Percentiles rank a stretch among this genome's conserved stretches.
These are phyloP conservation scores for Spicauda simplicius DNA, from an alignment of 2,888 invertebrate genomes.

Conservation along the genomic window DNA sequence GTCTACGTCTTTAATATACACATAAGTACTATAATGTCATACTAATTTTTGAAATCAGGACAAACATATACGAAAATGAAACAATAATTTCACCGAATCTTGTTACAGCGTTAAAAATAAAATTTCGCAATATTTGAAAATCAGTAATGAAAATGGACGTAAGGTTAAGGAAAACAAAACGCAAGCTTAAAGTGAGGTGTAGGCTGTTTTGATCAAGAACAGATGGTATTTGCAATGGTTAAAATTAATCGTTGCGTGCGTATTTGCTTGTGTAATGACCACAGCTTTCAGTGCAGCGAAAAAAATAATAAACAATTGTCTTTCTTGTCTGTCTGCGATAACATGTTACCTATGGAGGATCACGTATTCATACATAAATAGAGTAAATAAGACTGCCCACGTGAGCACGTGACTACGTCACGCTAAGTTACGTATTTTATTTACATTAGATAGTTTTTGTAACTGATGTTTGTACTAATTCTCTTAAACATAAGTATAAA, in stretches of 20 bases:
- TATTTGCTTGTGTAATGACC: slow-evolving; percentile 18
- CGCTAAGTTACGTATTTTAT: background rate
- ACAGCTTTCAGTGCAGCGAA: slow-evolving; percentile 8
- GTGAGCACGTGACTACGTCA: background rate
- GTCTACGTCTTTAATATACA: too few relatives aligned
- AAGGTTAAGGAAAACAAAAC: slow-evolving; percentile 6
- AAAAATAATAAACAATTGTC: slow-evolving; percentile 18
- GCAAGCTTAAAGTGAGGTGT: background rate
- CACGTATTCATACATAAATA: background rate
- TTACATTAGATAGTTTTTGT: background rate
- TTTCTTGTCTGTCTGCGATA: background rate
- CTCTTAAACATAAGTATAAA: too few relatives aligned
- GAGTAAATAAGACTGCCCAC: background rate
- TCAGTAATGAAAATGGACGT: background rate
- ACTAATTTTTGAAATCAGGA: too few relatives aligned
- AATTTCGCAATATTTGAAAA: background rate
- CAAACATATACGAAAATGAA: too few relatives aligned
- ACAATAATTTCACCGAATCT: background rate
- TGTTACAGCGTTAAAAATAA: background rate
- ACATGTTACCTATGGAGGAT: background rate
- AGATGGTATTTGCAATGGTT: slow-evolving; percentile 26
- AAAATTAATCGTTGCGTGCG: slow-evolving; percentile 13
- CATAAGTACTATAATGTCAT: too few relatives aligned
- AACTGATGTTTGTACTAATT: too few relatives aligned
- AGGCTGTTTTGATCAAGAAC: slow-evolving; percentile 23